Conservation (phyloP, 2,797 vertebrate species). For the Alcedo quadribrachys region DNA sequence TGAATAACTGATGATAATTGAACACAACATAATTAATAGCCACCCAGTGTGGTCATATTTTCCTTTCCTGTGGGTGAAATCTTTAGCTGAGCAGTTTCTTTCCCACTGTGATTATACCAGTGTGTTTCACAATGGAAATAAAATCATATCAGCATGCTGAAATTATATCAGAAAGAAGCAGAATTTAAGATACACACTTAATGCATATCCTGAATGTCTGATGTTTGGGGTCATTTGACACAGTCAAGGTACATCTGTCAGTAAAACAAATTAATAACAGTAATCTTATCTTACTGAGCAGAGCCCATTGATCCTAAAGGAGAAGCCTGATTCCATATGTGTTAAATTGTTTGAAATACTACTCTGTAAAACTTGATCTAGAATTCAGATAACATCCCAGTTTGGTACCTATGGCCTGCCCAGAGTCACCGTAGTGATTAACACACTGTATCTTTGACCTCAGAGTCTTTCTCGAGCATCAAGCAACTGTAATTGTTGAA, state of each 20-base stretch:
- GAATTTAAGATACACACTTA: conserved; percentile 45
- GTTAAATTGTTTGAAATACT: conserved; percentile 79
- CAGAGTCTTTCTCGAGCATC: conserved; percentile 50
- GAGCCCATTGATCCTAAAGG: conserved; percentile 72
- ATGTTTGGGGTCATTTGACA: conserved; percentile 59
- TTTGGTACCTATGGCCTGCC: conserved; percentile 58
- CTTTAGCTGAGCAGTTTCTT: conserved; percentile 10
- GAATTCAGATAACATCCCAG: conserved; percentile 69
- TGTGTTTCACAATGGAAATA: conserved; percentile 53
- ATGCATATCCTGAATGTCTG: conserved; percentile 55
- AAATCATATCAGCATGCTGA: conserved; percentile 3
- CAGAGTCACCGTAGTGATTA: conserved; percentile 64
- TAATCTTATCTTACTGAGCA: conserved; percentile 74
- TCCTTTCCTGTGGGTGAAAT: conserved; percentile 55
- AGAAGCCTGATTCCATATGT: conserved; percentile 74
- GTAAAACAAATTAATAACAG: conserved; percentile 76
- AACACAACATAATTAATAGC: conserved; percentile 46
- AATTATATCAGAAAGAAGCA: conserved; percentile 42
- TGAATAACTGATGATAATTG: conserved; percentile 57
- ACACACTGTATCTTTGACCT: conserved; percentile 75
- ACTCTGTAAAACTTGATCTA: conserved; percentile 74
- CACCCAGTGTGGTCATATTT: conserved; percentile 50
- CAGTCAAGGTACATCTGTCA: conserved; percentile 74
- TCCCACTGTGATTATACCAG: conserved; percentile 52
- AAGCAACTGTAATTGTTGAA: conserved; percentile 51